Percentiles rank a stretch among this genome's conserved stretches.
Conservation (phyloP, 2,113 vertebrate genomes). For the Mustelus asterias region DNA sequence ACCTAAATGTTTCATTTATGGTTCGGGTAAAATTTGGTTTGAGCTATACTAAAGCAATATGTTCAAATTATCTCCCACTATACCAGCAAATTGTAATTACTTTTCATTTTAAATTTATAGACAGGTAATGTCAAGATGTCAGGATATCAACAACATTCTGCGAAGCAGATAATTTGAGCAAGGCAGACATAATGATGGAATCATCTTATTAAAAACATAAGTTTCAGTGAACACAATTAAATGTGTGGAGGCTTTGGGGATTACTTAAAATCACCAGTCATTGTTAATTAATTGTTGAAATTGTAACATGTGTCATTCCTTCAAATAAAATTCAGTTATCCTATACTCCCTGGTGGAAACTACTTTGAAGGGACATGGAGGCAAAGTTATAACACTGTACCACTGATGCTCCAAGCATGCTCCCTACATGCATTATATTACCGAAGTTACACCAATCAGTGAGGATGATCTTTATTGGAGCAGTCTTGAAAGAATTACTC, state of each 20-base stretch:
- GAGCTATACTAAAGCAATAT: background rate
- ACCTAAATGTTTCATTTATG: background rate
- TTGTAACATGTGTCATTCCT: background rate
- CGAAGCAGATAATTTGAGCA: conserved; percentile 14
- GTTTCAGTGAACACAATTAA: background rate
- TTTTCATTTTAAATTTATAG: conserved; percentile 5
- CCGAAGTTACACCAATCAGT: background rate
- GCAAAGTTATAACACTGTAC: background rate
- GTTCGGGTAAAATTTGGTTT: background rate
- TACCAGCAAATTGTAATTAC: background rate
- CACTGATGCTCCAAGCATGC: background rate
- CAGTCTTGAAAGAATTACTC: background rate
- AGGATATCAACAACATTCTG: background rate
- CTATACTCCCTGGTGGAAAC: no score
- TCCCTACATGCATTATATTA: background rate
- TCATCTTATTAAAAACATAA: background rate
- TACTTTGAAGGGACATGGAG: background rate
- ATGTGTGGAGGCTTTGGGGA: background rate
- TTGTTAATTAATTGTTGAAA: background rate
- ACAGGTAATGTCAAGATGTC: background rate
- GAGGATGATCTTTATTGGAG: background rate
- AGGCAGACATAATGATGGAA: background rate
- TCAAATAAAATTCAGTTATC: conserved; percentile 4
- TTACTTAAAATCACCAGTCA: background rate
- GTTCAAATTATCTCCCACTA: background rate